Evolutionary conservation across 2,888 invertebrate genomes (phyloP).

Genomic region (Limnephilus rhombicus): DNA sequence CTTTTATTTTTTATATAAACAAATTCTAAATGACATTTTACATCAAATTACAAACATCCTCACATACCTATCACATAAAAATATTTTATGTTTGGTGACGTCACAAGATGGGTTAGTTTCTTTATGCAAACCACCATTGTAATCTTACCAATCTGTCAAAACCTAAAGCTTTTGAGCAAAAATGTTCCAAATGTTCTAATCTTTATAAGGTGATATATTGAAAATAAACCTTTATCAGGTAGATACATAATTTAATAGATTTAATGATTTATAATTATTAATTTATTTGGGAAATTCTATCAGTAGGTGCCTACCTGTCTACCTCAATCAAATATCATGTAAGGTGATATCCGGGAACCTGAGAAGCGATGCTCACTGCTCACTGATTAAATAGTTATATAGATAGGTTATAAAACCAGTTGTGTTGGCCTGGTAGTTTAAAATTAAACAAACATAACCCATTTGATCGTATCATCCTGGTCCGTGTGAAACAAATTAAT

Average conservation of each 20-base stretch:
- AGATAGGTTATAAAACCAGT: not conserved
- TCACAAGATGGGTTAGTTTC: no score
- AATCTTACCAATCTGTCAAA: no score
- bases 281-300: not conserved
- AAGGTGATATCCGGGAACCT: not conserved
- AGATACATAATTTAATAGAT: no score
- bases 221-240: not conserved
- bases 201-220: not conserved
- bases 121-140: no score
- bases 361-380: no score
- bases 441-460: conserved; percentile 1
- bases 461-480: not conserved
- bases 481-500: conserved; percentile 35
- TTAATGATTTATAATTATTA: not conserved
- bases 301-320: not conserved
- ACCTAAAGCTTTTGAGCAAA: not conserved
- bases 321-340: not conserved
- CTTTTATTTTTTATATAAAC: no score
- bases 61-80: no score
- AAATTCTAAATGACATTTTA: no score
- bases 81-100: no score
- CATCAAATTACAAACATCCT: no score
- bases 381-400: not conserved
- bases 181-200: not conserved
- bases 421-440: not conserved